phyloP scores from a whole-genome alignment of 2,888 invertebrate species.

The Rhingia campestris region DNA sequence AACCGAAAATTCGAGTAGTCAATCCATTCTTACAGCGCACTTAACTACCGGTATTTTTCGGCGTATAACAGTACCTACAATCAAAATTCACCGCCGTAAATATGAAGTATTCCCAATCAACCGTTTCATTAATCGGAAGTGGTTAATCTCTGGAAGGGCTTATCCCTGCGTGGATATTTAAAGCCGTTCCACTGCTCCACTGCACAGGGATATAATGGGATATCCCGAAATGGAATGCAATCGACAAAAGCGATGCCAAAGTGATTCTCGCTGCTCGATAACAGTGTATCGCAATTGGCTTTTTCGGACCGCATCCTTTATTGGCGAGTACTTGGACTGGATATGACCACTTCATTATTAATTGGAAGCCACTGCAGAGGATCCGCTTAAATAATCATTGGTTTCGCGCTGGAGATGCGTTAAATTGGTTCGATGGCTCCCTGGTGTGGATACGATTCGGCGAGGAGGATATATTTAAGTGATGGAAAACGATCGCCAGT shows the following conservation, averaged over 20 bases:
- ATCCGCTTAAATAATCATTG: constrained; percentile 69
- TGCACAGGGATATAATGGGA: no score
- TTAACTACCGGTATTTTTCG: constrained; percentile 69
- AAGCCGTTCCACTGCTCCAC: constrained; percentile 13
- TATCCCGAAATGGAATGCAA: constrained; percentile 26
- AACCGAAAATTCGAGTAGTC: constrained; percentile 36
- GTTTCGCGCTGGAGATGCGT: constrained; percentile 47
- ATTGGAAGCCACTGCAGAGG: constrained; percentile 48
- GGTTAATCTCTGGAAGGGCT: constrained; percentile 70
- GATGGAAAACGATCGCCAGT: constrained; percentile 54
- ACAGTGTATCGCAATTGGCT: constrained; percentile 61
- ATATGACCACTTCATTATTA: constrained; percentile 72
- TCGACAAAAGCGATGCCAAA: constrained; percentile 19
- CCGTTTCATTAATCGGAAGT: constrained; percentile 70
- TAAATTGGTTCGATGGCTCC: constrained; percentile 53
- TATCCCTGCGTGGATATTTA: constrained; percentile 52
- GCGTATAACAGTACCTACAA: constrained; percentile 45
- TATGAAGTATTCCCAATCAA: constrained; percentile 62
- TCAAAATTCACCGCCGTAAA: constrained; percentile 66
- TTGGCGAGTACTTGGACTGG: constrained; percentile 59
- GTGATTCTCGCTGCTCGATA: constrained; percentile 55
- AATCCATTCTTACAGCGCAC: constrained; percentile 33
- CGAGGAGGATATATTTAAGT: constrained; percentile 55
- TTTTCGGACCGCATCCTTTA: constrained; percentile 57
- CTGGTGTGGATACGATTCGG: constrained; percentile 29